phyloP scores from a whole-genome alignment of 2,888 invertebrate genomes.

The Sinohyriopsis cumingii region DNA sequence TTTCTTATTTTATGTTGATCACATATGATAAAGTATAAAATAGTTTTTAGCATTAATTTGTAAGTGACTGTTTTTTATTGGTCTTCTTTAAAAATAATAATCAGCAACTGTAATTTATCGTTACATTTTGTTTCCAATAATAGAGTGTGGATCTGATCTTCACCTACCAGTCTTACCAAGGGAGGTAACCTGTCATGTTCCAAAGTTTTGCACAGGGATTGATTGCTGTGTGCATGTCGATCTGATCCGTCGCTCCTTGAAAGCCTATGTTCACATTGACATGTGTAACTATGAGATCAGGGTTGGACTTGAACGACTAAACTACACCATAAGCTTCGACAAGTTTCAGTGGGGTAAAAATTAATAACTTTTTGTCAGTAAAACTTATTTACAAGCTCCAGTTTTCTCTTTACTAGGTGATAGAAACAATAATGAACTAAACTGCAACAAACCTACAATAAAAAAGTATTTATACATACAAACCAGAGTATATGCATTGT shows the following conservation, averaged over 20 bases:
- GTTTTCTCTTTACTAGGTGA: no score
- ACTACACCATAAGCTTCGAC: constrained; percentile 19
- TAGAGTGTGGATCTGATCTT: constrained; percentile 1
- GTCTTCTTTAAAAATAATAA: no score
- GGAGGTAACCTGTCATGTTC: constrained; percentile 29
- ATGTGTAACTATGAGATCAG: constrained; percentile 31
- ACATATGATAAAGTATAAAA: background rate
- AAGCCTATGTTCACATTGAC: constrained; percentile 29
- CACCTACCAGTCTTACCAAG: constrained; percentile 23
- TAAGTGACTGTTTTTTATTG: no score
- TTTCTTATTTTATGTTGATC: background rate
- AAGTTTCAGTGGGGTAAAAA: constrained; percentile 37
- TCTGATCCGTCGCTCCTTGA: constrained; percentile 24
- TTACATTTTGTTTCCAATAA: no score
- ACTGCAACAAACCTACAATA: no score
- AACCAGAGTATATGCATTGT: no score
- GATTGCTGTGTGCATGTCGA: constrained; percentile 36
- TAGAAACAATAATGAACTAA: no score
- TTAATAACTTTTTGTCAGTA: background rate
- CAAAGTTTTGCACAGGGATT: constrained; percentile 36
- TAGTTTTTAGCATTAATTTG: background rate
- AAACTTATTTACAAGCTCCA: background rate
- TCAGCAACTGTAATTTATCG: no score
- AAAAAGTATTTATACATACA: no score
- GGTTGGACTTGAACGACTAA: constrained; percentile 30